These are phyloP conservation scores for Pseudoips prasinana DNA, from an alignment of 2,888 invertebrate genomes.

Conservation along the genomic window DNA sequence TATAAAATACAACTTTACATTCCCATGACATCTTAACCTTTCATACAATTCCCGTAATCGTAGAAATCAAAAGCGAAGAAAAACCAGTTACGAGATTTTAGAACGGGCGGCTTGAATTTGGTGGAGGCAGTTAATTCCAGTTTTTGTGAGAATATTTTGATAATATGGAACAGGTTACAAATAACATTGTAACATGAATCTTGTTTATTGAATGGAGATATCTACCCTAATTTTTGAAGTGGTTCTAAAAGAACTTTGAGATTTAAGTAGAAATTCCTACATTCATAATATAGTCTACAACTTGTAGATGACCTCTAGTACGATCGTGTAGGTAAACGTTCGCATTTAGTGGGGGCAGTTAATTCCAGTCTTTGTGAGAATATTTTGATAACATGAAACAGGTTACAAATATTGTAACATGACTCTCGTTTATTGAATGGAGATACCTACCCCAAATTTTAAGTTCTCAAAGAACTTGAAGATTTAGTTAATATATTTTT, in stretches of 20 bases:
- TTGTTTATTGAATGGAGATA: no score
- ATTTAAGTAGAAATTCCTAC: no score
- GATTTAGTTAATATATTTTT: no score
- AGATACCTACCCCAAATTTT: no score
- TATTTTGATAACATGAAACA: slow-evolving; percentile 32
- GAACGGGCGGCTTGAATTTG: no score
- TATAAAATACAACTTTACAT: slow-evolving; percentile 6
- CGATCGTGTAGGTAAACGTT: no score
- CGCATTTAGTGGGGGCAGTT: no score
- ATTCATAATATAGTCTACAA: no score
- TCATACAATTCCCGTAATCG: slow-evolving; percentile 30
- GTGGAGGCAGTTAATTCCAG: slow-evolving; percentile 29
- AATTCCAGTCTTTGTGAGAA: slow-evolving; percentile 9
- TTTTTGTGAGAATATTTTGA: slow-evolving; percentile 18
- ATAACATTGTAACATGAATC: not conserved
- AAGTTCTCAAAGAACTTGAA: slow-evolving; percentile 21
- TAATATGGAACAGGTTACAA: slow-evolving; percentile 33
- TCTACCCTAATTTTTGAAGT: no score
- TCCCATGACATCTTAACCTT: slow-evolving; percentile 37
- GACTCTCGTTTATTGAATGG: not conserved
- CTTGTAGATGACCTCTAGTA: no score
- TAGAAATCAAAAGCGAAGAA: slow-evolving; percentile 25
- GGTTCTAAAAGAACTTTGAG: slow-evolving; percentile 23
- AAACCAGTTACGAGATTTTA: slow-evolving; percentile 38
- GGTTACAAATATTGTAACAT: slow-evolving; percentile 20